Base-by-base conservation (phyloP, 2,797 vertebrate genomes). In the Pampus argenteus region DNA sequence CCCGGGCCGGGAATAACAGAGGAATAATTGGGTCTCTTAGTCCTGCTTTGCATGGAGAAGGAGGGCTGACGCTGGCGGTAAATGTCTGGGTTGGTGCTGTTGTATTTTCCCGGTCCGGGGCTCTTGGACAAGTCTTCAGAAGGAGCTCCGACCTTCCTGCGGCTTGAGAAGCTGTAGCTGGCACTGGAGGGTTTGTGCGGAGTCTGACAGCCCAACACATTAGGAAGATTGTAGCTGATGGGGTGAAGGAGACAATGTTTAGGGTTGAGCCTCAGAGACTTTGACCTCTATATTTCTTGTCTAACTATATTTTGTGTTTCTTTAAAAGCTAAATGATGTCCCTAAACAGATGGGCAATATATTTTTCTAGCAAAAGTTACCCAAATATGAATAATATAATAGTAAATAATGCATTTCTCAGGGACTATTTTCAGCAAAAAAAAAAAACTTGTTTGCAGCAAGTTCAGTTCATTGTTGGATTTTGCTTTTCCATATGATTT, bases 1-100 rank as follows among this genome's bases (percentile, higher is more conserved):
- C 96, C 96, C 0, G 96, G 97, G 0, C 97, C 96, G 0, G 96
- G 97, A 0, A 86, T 92, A 14, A 58, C 79, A 0, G 85, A 78
- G 2, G 68, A 42, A 17, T 83, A 71, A 0, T 11, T 83, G 5
- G 89, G 89, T 65, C 84, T 85, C 13, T 88, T 88, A 26, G 93
- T 92, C 64, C 96, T 94, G 48, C 94, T 91, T 86, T 95, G 93
- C 79, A 97, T 95, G 71, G 96, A 95, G 91, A 96, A 97, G 22
- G 96, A 95, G 0, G 97, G 96, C 74, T 91, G 91, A 18, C 94
- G 94, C 31, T 76, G 89, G 40, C 90, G 88, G 83, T 96, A 96
- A 26, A 93, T 10, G 4, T 94, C 94, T 0, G 95, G 95, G 66
- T 95, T 89, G 0, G 93, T 95, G 78, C 89, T 92, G 18, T 92